Percentiles rank a stretch among this genome's conserved stretches.
Conservation (phyloP, 2,797 vertebrate genomes). For the Enteromius viviparus region DNA sequence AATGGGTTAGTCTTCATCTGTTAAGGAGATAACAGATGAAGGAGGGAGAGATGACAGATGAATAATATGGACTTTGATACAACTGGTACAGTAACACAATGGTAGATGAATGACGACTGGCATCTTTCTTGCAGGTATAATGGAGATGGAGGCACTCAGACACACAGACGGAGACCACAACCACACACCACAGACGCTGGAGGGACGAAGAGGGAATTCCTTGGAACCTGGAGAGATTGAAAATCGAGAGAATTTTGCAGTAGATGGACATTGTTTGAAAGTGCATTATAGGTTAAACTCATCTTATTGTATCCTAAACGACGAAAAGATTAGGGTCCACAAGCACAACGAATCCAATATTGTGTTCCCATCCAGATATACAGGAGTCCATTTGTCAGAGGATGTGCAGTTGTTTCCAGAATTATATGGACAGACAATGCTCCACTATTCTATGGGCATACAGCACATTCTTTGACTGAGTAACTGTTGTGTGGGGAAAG, state of each 20-base stretch:
- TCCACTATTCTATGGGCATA: conserved; percentile 43
- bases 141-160: no score
- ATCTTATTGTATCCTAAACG: not conserved
- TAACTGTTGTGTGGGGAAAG: conserved; percentile 47
- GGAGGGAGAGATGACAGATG: no score
- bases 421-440: conserved; percentile 52
- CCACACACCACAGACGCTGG: no score
- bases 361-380: conserved; percentile 27
- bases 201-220: no score
- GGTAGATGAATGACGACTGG: no score
- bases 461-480: conserved; percentile 51
- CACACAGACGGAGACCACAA: no score
- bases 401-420: conserved; percentile 48
- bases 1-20: no score
- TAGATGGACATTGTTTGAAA: not conserved
- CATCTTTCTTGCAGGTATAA: no score
- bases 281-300: not conserved
- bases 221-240: no score
- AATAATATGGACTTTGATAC: no score
- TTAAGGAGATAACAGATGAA: no score
- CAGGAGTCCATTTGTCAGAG: conserved; percentile 40
- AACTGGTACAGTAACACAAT: no score
- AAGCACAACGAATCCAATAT: conserved; percentile 11
- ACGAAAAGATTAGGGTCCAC: not conserved
- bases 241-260: not conserved